Evolutionary conservation across 2,797 vertebrate genomes (phyloP).

Genomic region (Oreochromis grahami): DNA sequence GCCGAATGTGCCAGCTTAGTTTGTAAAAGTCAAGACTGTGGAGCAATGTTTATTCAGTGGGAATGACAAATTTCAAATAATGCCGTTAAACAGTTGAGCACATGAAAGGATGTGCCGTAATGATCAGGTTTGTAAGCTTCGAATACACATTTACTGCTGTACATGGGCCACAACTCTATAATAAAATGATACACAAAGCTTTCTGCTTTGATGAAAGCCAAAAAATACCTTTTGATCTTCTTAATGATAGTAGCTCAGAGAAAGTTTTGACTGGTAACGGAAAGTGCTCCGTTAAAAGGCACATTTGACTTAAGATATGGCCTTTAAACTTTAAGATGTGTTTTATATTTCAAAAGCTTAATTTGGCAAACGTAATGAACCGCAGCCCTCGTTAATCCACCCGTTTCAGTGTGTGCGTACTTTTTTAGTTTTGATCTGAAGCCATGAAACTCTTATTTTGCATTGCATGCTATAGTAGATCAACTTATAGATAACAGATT

Average conservation of each 20-base stretch:
- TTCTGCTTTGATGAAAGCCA: slow-evolving; percentile 34
- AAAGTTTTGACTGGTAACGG: not conserved
- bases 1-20: not conserved
- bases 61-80: slow-evolving; percentile 46
- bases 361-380: not conserved
- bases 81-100: not conserved
- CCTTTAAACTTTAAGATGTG: not conserved
- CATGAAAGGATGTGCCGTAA: slow-evolving; percentile 50
- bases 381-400: not conserved
- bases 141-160: not conserved
- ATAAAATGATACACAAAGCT: slow-evolving; percentile 26
- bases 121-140: slow-evolving; percentile 19
- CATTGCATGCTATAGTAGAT: too few species aligned
- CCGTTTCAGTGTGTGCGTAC: not conserved
- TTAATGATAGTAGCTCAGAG: not conserved
- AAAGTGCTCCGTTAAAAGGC: not conserved
- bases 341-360: not conserved
- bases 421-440: not conserved
- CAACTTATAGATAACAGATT: not conserved
- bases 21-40: not conserved
- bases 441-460: not conserved
- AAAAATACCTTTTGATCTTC: slow-evolving; percentile 31
- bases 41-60: slow-evolving; percentile 22
- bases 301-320: not conserved
- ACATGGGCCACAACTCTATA: slow-evolving; percentile 10